These are phyloP conservation scores for Hofmannophila pseudospretella DNA, from an alignment of 2,888 invertebrate species.

Conservation along the genomic window DNA sequence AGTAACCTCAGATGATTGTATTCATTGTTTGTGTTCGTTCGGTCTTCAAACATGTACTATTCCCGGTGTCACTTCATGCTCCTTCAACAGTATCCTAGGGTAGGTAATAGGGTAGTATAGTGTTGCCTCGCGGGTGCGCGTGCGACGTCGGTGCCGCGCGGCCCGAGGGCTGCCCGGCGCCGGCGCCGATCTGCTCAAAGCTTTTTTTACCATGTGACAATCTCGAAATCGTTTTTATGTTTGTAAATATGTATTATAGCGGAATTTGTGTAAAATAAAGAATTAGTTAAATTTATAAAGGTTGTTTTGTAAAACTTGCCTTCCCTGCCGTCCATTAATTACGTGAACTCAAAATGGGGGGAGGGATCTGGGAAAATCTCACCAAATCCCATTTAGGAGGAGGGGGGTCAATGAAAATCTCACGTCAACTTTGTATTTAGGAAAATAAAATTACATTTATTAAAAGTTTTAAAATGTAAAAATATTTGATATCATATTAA, in stretches of 20 bases:
- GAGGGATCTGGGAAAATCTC: no score
- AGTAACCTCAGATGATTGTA: background rate
- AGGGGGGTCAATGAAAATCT: no score
- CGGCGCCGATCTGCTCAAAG: conserved; percentile 52
- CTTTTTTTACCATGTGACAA: conserved; percentile 66
- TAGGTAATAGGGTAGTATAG: conserved; percentile 32
- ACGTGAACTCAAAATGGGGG: no score
- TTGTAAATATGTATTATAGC: conserved; percentile 78
- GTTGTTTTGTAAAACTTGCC: background rate
- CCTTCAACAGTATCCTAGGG: conserved; percentile 25
- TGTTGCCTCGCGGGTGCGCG: conserved; percentile 9
- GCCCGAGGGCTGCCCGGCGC: conserved; percentile 33
- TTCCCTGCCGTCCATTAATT: background rate
- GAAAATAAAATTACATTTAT: no score
- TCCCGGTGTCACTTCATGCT: conserved; percentile 10
- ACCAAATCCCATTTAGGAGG: no score
- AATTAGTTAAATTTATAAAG: conserved; percentile 32
- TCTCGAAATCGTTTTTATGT: conserved; percentile 70
- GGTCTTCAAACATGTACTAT: no score
- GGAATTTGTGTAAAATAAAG: conserved; percentile 73
- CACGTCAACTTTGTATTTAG: no score
- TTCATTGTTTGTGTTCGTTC: no score
- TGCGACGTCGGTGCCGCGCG: conserved; percentile 19
- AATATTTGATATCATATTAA: no score
- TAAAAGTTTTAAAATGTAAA: no score